Evolutionary conservation across 2,797 vertebrate species (phyloP).

Genomic region (Hafferia zeledoni): DNA sequence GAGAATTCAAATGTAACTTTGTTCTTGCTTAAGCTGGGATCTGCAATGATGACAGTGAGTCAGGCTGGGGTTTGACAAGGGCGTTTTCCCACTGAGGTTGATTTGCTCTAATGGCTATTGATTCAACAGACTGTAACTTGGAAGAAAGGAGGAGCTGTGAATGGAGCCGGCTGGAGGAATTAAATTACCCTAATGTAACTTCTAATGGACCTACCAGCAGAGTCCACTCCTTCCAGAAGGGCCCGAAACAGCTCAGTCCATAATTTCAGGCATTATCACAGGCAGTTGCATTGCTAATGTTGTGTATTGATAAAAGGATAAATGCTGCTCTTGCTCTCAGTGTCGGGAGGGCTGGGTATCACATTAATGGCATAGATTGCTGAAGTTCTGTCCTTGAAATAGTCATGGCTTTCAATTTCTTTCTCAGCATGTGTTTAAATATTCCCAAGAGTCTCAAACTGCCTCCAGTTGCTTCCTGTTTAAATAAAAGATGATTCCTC

Average conservation of each 20-base stretch:
- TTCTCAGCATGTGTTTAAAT: conserved; percentile 71
- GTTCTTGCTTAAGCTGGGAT: neutral
- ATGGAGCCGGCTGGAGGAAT: conserved; percentile 35
- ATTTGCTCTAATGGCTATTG: conserved; percentile 67
- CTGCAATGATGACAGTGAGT: neutral
- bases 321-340: conserved; percentile 45
- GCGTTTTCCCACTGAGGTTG: conserved; percentile 31
- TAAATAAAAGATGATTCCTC: conserved; percentile 73
- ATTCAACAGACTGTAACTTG: conserved; percentile 53
- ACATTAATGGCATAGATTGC: neutral
- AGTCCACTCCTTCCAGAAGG: conserved; percentile 14
- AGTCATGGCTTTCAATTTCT: conserved; percentile 68
- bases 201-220: conserved; percentile 52
- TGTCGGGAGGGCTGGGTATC: conserved; percentile 46
- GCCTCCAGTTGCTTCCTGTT: conserved; percentile 73
- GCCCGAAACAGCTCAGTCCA: neutral
- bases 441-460: conserved; percentile 64
- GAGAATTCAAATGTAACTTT: neutral
- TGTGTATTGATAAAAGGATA: conserved; percentile 60
- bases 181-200: conserved; percentile 62
- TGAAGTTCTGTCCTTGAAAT: conserved; percentile 63
- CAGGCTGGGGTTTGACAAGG: conserved; percentile 22
- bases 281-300: conserved; percentile 10
- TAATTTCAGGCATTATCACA: conserved; percentile 43
- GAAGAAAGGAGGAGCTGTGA: conserved; percentile 47